Evolutionary conservation across 2,888 invertebrate species (phyloP), one percentile per base, ranked within the genome.

Genomic region (Drosophila ustulata): DNA sequence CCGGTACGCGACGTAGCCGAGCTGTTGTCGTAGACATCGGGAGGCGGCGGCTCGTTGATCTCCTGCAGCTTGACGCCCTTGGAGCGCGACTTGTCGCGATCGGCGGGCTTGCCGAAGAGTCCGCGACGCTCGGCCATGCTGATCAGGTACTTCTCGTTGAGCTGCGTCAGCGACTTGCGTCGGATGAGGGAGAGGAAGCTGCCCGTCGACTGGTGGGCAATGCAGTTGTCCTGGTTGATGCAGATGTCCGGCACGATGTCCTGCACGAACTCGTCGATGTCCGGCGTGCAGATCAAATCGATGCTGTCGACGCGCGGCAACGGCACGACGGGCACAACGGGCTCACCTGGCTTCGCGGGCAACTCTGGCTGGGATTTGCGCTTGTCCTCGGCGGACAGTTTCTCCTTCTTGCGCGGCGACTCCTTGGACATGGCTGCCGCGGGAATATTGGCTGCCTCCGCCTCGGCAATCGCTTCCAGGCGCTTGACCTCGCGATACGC

Each of bases 141-240:
- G 78, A 97, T 97, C 94, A 97, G 96, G 90, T 95, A 96, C 91
- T 96, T 95, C 4, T 96, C 96, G 91, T 97, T 96, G 83, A 97
- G 93, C 45, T 95, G 94, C 58, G 95, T 96, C 82, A 97, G 94
- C 66, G 93, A 92, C 82, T 95, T 95, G 52, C 95, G 92, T 58
- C 94, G 94, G n/a, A 95, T 89, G 8, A 95, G 88, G 0, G 95
- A 93, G 13, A 95, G 89, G 78, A 93, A 95, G 73, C 94, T 94
- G 3, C 95, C 95, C 49, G 93, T 93, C 3, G 93, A 91, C 26
- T 91, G 83, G 6, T 92, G 90, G 45, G 91, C 89, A 3, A 93
- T 84, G 69, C 94, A 94, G 32, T 92, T 90, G 58, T 93, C 93
- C 61, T 93, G 93, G 77, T 93, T 93, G 39, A 93, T 90, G 81